Base-by-base conservation (phyloP, 1,140 invertebrate genomes). In the Cylas formicarius region DNA sequence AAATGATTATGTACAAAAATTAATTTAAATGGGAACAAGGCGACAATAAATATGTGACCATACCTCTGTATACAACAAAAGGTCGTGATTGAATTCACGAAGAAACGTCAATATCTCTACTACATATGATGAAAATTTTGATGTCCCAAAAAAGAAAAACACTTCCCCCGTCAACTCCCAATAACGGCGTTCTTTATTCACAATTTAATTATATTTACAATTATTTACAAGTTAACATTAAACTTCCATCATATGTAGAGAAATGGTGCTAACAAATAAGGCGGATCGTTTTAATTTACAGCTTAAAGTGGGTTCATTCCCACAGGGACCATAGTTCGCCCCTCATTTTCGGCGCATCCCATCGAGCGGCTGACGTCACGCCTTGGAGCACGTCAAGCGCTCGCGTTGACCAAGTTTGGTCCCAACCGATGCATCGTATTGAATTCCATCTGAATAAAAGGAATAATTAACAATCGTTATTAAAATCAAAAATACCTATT, bases 61-160 rank as follows among this genome's bases (percentile, higher is more conserved):
- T n/a, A n/a, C n/a, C n/a, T n/a, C n/a, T n/a, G n/a, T n/a, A n/a
- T n/a, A n/a, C n/a, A n/a, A n/a, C n/a, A n/a, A n/a, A n/a, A 44
- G 17, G 3, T 36, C 44, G 44, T 46, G 44, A 46, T 13, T 38
- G 34, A 46, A 46, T 38, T 46, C 44, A 46, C 44, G 44, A 39
- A 46, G 27, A 35, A 6, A 31, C 13, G n/a, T 1, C 19, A n/a
- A 27, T 21, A 46, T 46, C 44, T 24, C 44, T 13, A 17, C 44
- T 39, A 46, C 44, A 46, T 38, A 46, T 46, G 33, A 46, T 32
- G 14, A 13, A 46, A 46, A 37, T 39, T 31, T 45, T n/a, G n/a
- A n/a, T n/a, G n/a, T n/a, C n/a, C n/a, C n/a, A n/a, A n/a, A n/a
- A n/a, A n/a, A n/a, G n/a, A n/a, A n/a, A n/a, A n/a, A n/a, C n/a